phyloP scores from a whole-genome alignment of 2,797 vertebrate genomes.

The Phrynocephalus guinanensis region DNA sequence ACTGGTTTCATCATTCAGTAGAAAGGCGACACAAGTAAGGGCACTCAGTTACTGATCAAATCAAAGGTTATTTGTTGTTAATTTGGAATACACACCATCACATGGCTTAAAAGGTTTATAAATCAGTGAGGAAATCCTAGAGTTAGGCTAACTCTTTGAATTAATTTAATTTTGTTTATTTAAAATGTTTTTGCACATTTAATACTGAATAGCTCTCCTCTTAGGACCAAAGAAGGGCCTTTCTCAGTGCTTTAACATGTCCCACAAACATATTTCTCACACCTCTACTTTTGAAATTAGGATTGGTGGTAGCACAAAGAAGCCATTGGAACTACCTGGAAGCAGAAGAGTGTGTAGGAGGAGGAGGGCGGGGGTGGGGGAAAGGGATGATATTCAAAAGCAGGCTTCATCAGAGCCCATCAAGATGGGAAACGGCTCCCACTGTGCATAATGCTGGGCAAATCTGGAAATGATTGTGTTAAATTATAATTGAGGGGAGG shows the following conservation, averaged over 20 bases:
- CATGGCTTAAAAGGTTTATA: background rate
- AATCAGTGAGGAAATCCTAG: conserved; percentile 32
- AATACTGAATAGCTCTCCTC: background rate
- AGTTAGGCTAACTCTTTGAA: background rate
- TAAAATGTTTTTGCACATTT: background rate
- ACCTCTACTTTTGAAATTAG: conserved; percentile 41
- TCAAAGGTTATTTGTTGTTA: background rate
- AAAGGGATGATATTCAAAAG: conserved; percentile 53
- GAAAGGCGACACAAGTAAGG: background rate
- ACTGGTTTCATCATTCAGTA: background rate
- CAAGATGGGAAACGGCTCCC: conserved; percentile 51
- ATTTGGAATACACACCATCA: background rate
- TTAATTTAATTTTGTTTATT: conserved; percentile 16
- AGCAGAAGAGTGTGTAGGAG: conserved; percentile 51
- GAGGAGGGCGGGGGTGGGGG: no score
- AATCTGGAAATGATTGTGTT: conserved; percentile 60
- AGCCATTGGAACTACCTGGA: conserved; percentile 34
- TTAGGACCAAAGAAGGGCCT: conserved; percentile 55
- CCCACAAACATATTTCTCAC: conserved; percentile 30
- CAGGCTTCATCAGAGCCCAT: conserved; percentile 59
- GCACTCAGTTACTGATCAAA: background rate
- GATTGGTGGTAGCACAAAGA: conserved; percentile 60
- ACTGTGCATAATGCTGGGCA: conserved; percentile 54
- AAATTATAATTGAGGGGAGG: conserved; percentile 53
- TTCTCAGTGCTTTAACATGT: conserved; percentile 51